Evolutionary conservation across 2,797 vertebrate genomes (phyloP).

Genomic region (Sebastes steindachneri): DNA sequence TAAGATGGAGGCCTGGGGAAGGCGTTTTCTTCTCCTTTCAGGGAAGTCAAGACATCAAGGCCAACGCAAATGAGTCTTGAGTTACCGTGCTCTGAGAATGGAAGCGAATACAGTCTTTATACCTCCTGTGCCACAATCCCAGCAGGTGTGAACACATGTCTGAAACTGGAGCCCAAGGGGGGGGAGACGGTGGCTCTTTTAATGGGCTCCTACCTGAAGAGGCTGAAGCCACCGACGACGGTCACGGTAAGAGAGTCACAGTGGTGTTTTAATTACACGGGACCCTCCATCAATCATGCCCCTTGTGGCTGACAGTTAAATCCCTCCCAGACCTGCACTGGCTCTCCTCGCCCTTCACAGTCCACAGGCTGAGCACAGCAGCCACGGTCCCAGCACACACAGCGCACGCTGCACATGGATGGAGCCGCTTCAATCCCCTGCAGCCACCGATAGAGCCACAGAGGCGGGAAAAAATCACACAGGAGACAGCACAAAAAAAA

Average conservation of each 20-base stretch:
- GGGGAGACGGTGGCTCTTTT: slow-evolving; percentile 19
- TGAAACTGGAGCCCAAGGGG: slow-evolving; percentile 4
- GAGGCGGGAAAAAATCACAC: slow-evolving; percentile 29
- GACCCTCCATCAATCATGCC: slow-evolving; percentile 67
- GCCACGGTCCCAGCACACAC: slow-evolving; percentile 33
- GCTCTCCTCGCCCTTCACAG: slow-evolving; percentile 75
- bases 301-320: slow-evolving; percentile 72
- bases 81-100: slow-evolving; percentile 33
- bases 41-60: slow-evolving; percentile 56
- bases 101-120: slow-evolving; percentile 45
- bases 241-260: slow-evolving; percentile 33
- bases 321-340: slow-evolving; percentile 57
- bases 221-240: slow-evolving; percentile 30
- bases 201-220: slow-evolving; percentile 54
- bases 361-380: slow-evolving; percentile 57
- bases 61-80: slow-evolving; percentile 50
- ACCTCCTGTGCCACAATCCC: slow-evolving; percentile 31
- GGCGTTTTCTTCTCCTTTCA: slow-evolving; percentile 38
- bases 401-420: slow-evolving; percentile 10
- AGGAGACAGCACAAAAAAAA: slow-evolving; percentile 14
- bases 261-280: slow-evolving; percentile 74
- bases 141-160: slow-evolving; percentile 34
- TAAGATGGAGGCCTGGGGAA: slow-evolving; percentile 66
- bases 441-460: slow-evolving; percentile 30
- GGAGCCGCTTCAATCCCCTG: slow-evolving; percentile 23